Evolutionary conservation across 2,888 invertebrate species (phyloP).

Genomic region (Podabrus alpinus): DNA sequence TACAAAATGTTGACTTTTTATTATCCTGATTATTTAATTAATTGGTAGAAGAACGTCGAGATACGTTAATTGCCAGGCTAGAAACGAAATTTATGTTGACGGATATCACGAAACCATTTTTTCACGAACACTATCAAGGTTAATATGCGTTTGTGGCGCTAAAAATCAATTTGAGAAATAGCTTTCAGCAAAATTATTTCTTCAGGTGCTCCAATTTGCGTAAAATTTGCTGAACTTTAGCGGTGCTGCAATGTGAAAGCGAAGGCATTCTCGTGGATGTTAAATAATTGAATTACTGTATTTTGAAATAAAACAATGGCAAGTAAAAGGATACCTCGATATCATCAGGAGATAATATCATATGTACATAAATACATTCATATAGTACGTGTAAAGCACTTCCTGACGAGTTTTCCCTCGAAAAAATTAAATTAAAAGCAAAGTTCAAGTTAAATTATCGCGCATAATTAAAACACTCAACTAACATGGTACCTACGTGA

Average conservation of each 20-base stretch:
- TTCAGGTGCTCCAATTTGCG: not conserved
- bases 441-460: not conserved
- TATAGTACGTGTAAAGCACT: not conserved
- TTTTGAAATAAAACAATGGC: not conserved
- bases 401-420: not conserved
- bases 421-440: not conserved
- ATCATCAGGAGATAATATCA: not conserved
- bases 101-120: not conserved
- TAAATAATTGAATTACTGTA: not conserved
- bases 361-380: no score
- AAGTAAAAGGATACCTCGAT: not conserved
- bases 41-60: not conserved
- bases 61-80: not conserved
- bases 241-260: not conserved
- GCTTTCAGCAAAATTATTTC: not conserved
- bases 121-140: not conserved
- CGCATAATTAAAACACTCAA: not conserved
- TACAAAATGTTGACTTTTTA: not conserved
- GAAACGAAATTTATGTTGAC: not conserved
- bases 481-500: not conserved
- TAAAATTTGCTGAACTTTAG: not conserved
- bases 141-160: not conserved
- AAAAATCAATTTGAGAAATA: not conserved
- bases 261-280: not conserved
- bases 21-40: not conserved